phyloP scores from a whole-genome alignment of 2,888 invertebrate species.

The Terebella lapidaria region DNA sequence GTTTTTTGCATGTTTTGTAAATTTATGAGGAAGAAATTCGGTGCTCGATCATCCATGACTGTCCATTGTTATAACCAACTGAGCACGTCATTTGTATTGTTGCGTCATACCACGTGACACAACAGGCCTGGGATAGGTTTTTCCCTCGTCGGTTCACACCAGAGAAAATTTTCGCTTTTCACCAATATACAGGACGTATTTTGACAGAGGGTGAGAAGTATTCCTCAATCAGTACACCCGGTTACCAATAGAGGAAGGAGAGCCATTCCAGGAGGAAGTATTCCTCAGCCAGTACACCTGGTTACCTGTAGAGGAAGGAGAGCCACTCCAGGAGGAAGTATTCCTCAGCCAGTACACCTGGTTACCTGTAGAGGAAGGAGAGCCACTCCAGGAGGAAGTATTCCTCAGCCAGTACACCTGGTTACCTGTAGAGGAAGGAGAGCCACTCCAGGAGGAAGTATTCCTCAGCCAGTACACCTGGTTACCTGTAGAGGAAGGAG shows the following conservation, averaged over 20 bases:
- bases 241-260: conserved; percentile 53
- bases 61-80: too few species aligned
- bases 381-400: conserved; percentile 67
- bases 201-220: too few species aligned
- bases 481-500: not conserved
- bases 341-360: not conserved
- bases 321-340: not conserved
- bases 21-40: too few species aligned
- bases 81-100: too few species aligned
- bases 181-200: too few species aligned
- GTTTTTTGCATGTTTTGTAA: too few species aligned
- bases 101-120: too few species aligned
- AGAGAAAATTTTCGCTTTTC: too few species aligned
- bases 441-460: not conserved
- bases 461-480: not conserved
- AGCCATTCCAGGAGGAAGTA: conserved; percentile 66
- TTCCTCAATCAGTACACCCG: too few species aligned
- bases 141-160: too few species aligned
- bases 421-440: not conserved
- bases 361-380: conserved; percentile 54
- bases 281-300: conserved; percentile 71
- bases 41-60: too few species aligned
- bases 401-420: not conserved
- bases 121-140: too few species aligned
- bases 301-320: not conserved